Conservation (phyloP, 2,797 vertebrate genomes). For the Girardinus metallicus region DNA sequence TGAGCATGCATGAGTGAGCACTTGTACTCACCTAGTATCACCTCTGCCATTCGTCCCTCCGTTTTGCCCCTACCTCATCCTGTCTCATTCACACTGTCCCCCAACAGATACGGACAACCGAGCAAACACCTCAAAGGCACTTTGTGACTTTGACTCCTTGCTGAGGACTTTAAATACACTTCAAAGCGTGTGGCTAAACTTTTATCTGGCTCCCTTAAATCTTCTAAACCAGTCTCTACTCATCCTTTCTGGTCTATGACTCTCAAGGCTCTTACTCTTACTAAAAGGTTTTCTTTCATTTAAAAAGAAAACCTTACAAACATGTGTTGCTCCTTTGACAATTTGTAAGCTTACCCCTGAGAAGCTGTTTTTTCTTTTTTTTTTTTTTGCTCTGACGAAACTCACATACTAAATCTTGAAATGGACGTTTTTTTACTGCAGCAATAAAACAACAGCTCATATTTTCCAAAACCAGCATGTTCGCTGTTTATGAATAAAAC, state of each 20-base stretch:
- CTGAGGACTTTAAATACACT: constrained; percentile 52
- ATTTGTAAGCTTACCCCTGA: constrained; percentile 16
- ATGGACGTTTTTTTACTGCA: constrained; percentile 46
- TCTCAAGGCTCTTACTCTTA: constrained; percentile 17
- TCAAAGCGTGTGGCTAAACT: constrained; percentile 49
- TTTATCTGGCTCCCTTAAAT: constrained; percentile 11
- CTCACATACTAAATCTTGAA: constrained; percentile 52
- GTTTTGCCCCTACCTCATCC: constrained; percentile 37
- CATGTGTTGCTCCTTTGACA: not conserved
- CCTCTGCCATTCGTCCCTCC: constrained; percentile 52
- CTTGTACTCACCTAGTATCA: constrained; percentile 59
- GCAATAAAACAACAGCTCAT: constrained; percentile 54
- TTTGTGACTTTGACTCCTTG: constrained; percentile 54
- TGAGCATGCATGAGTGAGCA: constrained; percentile 55
- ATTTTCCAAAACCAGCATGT: constrained; percentile 63
- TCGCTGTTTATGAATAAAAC: constrained; percentile 54
- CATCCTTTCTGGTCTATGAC: not conserved
- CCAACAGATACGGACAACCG: constrained; percentile 54
- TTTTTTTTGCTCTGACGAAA: constrained; percentile 37
- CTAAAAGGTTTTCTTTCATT: not conserved
- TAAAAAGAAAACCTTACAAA: not conserved
- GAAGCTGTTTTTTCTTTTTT: constrained; percentile 16
- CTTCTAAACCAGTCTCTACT: constrained; percentile 16
- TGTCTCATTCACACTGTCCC: constrained; percentile 38
- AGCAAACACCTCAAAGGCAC: constrained; percentile 51